Conservation (phyloP, 30 jellyfish, hydroid and myxozoan species). For the Aurelia sp. region DNA sequence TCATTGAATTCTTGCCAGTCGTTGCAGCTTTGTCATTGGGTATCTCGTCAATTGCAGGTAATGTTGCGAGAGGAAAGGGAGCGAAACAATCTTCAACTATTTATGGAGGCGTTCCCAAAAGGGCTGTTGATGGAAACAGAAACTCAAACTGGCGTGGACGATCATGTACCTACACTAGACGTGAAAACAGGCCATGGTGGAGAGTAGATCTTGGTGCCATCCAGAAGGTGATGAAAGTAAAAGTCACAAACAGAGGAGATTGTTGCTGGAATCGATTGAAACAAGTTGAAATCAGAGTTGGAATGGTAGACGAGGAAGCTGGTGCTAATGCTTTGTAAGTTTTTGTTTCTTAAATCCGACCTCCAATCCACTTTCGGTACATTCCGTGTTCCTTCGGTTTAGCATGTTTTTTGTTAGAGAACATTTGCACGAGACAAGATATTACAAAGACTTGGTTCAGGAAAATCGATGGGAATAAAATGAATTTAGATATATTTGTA, state of each 20-base stretch:
- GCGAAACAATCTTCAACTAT: conserved; percentile 74
- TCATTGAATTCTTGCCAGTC: too few relatives aligned
- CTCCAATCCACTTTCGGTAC: too few relatives aligned
- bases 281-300: too few relatives aligned
- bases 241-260: conserved; percentile 60
- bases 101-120: conserved; percentile 43
- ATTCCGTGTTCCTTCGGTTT: too few relatives aligned
- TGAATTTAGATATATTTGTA: too few relatives aligned
- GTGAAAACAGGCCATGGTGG: conserved; percentile 68
- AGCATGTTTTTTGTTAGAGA: too few relatives aligned
- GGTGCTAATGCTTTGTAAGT: conserved; percentile 47
- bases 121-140: too few relatives aligned
- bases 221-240: conserved; percentile 28
- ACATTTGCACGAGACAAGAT: too few relatives aligned
- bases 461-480: too few relatives aligned
- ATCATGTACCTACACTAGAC: conserved; percentile 71
- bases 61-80: conserved; percentile 63
- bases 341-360: too few relatives aligned
- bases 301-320: conserved; percentile 35
- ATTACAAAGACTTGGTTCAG: too few relatives aligned
- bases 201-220: conserved; percentile 49
- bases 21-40: too few relatives aligned
- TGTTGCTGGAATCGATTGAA: conserved; percentile 66
- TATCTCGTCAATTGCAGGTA: conserved; percentile 7
- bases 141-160: conserved; percentile 64